phyloP scores from a whole-genome alignment of 2,797 vertebrate genomes.

The Alca torda region DNA sequence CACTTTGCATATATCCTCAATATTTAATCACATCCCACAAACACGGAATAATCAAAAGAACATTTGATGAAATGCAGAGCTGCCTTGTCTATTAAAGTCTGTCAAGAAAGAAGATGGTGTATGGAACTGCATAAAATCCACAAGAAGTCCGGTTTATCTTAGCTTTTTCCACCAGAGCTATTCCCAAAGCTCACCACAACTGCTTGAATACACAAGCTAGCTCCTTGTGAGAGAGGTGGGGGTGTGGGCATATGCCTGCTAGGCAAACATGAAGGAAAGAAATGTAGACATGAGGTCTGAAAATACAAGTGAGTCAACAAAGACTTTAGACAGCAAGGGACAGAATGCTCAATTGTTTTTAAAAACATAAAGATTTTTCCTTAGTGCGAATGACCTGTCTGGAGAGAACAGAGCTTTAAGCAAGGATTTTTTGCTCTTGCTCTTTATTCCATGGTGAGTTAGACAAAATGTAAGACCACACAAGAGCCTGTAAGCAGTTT shows the following conservation, averaged over 20 bases:
- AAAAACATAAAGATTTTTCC: neutral
- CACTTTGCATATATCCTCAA: neutral
- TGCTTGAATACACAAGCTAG: neutral
- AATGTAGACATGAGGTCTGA: neutral
- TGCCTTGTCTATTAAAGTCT: neutral
- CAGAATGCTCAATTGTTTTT: neutral
- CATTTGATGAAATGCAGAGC: neutral
- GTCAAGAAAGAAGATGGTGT: neutral
- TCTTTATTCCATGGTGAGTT: neutral
- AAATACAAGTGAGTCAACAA: constrained; percentile 1
- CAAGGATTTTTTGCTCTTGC: neutral
- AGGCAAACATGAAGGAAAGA: neutral
- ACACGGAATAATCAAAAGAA: neutral
- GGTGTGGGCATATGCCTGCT: neutral
- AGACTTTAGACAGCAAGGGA: neutral
- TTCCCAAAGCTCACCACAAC: neutral
- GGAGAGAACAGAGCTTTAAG: neutral
- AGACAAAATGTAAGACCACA: neutral
- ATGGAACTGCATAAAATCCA: neutral
- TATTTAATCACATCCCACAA: neutral
- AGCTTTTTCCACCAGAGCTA: neutral
- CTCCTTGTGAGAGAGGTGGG: neutral
- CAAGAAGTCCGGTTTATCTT: neutral
- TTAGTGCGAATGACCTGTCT: neutral
- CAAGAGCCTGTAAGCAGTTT: neutral